Percentiles rank a stretch among this genome's conserved stretches.
Evolutionary conservation across 2,113 vertebrate species (phyloP).

Genomic region (Melanostigma gelatinosum): DNA sequence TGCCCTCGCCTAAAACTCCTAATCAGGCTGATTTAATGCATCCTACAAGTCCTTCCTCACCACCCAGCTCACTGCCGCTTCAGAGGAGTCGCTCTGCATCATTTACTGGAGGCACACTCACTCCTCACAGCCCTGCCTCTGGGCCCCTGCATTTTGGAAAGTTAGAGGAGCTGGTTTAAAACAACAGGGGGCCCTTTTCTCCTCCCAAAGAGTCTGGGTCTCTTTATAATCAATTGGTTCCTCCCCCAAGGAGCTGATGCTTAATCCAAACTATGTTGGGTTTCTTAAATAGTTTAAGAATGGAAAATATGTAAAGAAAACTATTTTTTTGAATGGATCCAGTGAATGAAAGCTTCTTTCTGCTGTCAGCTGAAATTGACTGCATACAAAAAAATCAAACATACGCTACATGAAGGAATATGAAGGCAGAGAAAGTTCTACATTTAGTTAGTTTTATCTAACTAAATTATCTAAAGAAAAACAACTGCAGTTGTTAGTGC

Average conservation of each 20-base stretch:
- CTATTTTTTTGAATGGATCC: neutral
- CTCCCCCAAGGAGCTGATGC: conserved; percentile 42
- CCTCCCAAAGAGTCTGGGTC: conserved; percentile 49
- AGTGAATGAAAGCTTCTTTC: neutral
- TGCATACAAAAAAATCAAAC: too few species aligned
- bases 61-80: conserved; percentile 35
- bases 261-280: conserved; percentile 32
- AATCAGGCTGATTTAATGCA: conserved; percentile 80
- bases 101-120: conserved; percentile 48
- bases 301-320: neutral
- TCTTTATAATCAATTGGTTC: conserved; percentile 73
- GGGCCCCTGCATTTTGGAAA: conserved; percentile 61
- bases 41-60: conserved; percentile 68
- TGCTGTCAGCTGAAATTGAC: neutral
- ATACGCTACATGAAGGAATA: neutral
- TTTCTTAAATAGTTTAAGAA: conserved; percentile 11
- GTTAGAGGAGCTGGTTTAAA: conserved; percentile 64
- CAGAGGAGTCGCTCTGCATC: conserved; percentile 53
- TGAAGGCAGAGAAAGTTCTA: neutral
- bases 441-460: too few species aligned
- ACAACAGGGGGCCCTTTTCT: conserved; percentile 63
- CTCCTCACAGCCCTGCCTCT: conserved; percentile 47
- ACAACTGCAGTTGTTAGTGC: neutral
- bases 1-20: conserved; percentile 73
- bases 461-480: neutral